Evolutionary conservation across 1,140 invertebrate species (phyloP).

Genomic region (Rhagoletis zephyria): DNA sequence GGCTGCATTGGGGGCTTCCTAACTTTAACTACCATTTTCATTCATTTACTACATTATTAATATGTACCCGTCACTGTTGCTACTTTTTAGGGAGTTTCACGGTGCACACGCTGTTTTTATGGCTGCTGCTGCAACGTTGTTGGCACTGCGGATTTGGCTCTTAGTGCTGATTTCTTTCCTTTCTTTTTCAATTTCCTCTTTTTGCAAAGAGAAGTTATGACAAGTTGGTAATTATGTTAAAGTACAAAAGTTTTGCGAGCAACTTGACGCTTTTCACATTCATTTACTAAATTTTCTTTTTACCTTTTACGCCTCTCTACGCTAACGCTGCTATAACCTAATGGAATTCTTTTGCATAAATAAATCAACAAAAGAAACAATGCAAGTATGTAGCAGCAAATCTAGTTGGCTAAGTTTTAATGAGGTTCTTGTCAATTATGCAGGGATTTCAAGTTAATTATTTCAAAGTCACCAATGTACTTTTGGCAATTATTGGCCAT

Average conservation of each 20-base stretch:
- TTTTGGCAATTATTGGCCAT: neutral
- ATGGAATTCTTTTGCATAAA: conserved; percentile 37
- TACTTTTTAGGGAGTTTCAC: neutral
- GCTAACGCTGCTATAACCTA: conserved; percentile 5
- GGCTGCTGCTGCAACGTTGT: neutral
- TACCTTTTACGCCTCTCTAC: neutral
- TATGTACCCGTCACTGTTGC: neutral
- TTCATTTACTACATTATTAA: conserved; percentile 36
- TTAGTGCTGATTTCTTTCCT: neutral
- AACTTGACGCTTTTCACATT: conserved; percentile 12
- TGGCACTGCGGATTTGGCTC: neutral
- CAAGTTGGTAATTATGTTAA: conserved; percentile 52
- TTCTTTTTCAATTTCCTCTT: neutral
- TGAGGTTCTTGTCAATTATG: conserved; percentile 30
- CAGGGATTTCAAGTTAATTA: conserved; percentile 31
- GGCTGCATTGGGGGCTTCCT: neutral
- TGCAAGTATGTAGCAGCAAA: neutral
- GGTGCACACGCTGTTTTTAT: neutral
- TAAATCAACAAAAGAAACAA: conserved; percentile 27
- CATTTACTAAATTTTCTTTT: neutral
- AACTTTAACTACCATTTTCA: conserved; percentile 32
- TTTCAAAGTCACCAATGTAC: neutral
- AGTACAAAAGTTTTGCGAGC: conserved; percentile 40
- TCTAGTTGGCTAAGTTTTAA: conserved; percentile 44
- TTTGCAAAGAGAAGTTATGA: conserved; percentile 25